Evolutionary conservation across 2,797 vertebrate genomes (phyloP), one percentile per base, ranked within the genome.

Genomic region (Parauchenoglanis punctatus): DNA sequence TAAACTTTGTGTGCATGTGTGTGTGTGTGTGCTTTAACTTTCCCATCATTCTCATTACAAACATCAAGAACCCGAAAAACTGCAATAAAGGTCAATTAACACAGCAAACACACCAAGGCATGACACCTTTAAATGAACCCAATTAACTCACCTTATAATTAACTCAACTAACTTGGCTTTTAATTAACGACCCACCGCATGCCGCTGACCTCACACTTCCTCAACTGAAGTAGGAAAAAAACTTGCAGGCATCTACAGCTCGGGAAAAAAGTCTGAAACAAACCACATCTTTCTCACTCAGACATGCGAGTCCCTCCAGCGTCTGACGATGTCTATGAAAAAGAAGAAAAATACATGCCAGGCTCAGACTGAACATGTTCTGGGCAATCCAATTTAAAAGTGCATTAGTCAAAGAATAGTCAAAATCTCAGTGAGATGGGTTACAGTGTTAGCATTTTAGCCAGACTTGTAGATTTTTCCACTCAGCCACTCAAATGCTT

Each of bases 121-220:
- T 87, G 89, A 91, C 54, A 75, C 90, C 91, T 91, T 89, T 88
- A 93, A 89, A 94, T 94, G 90, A 92, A 92, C 85, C 85, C 91
- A 87, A 35, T 17, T 83, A 58, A 77, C 25, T 23, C 5, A 87
- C 93, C 91, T 91, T 88, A 86, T 93, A 88, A 94, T 94, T 92
- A 92, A 91, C 87, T 85, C 89, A 77, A 31, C 10, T n/a, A 86
- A 77, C 87, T 89, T 68, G 20, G 92, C 93, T 91, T 88, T 88
- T 84, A 54, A 87, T n/a, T 68, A 68, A 11, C 15, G 35, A 61
- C 25, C 35, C 54, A 84, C 82, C 28, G 12, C 52, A 72, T 35
- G 11, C 28, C 46, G n/a, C 54, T 82, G 73, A 81, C 56, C 80
- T 86, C 70, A 67, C 4, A 83, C 61, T 23, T 20, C 44, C 81